Conservation (phyloP, 2,888 invertebrate species). For the Acanthacorydalis orientalis region DNA sequence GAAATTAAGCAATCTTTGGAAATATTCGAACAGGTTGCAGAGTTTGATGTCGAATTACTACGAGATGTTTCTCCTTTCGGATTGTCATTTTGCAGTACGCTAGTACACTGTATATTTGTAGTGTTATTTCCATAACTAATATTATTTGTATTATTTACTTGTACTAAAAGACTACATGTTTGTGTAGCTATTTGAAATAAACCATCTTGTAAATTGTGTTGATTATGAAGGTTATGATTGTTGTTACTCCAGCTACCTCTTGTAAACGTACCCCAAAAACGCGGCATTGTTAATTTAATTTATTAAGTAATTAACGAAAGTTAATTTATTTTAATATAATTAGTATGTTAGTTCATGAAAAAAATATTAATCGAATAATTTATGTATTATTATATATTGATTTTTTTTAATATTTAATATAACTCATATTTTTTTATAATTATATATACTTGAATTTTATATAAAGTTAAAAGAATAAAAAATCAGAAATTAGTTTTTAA, state of each 20-base stretch:
- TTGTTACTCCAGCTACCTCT: slow-evolving; percentile 23
- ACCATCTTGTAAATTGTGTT: slow-evolving; percentile 54
- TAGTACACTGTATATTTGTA: slow-evolving; percentile 42
- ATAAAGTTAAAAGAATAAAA: too few species aligned
- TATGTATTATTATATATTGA: too few species aligned
- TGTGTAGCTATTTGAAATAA: slow-evolving; percentile 64
- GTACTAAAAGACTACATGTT: slow-evolving; percentile 59
- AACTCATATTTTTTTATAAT: too few species aligned
- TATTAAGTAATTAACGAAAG: too few species aligned
- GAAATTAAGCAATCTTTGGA: slow-evolving; percentile 4
- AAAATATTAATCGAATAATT: too few species aligned
- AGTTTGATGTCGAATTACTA: not conserved
- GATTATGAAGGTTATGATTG: slow-evolving; percentile 25
- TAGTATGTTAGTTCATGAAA: too few species aligned
- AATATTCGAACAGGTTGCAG: slow-evolving; percentile 2
- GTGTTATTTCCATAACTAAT: slow-evolving; percentile 49
- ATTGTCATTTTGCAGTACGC: slow-evolving; percentile 11
- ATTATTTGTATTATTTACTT: slow-evolving; percentile 61
- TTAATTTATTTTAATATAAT: too few species aligned
- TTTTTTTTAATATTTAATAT: too few species aligned
- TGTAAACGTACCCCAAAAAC: slow-evolving; percentile 33
- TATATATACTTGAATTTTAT: too few species aligned
- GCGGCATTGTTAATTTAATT: slow-evolving; percentile 30
- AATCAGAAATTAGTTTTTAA: too few species aligned
- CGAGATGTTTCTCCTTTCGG: not conserved